Base-by-base conservation (phyloP, 1,140 invertebrate genomes). In the Planococcus citri region DNA sequence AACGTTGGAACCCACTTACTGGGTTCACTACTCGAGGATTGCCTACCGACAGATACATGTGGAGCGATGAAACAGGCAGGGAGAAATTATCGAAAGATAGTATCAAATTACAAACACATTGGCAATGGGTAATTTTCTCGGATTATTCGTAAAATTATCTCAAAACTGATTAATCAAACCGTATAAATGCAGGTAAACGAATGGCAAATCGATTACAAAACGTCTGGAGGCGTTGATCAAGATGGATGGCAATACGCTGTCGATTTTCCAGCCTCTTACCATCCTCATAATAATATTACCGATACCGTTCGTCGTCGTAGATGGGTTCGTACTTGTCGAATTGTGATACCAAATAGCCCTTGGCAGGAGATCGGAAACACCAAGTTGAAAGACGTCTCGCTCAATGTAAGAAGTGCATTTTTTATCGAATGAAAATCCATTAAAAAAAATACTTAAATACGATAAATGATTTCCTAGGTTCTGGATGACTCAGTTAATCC, bases 241-340 rank as follows among this genome's bases (percentile, higher is more conserved):
- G 90, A 95, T 73, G 93, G 93, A 1, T 96, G 94, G 94, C 93
- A 95, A 77, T 95, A 95, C 80, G 91, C 92, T 1, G 88, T 90
- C 1, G 92, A 95, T 79, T 95, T 95, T 78, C 91, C 91, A 6
- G 85, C 87, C 0, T 84, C 84, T 24, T 95, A 92, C 78, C 92
- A 95, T 77, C 84, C 85, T 0, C 85, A 88, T 73, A 94, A 93
- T 77, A 83, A 88, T 69, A 87, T 94, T 71, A 93, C 90, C 0
- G 93, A 95, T 80, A 92, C 91, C 75, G 92, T 94, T 0, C 81
- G 94, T 70, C 82, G 92, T 27, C 81, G 92, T 58, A 80, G 90
- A 61, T 95, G 93, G 92, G 86, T 88, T 73, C 84, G 92, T 74
- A 86, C 87, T 74, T 91, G 90, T 75, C 87, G 88, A 70, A 80